A percentile compares a stretch with the other conserved stretches of the same genome.
These are phyloP conservation scores for Staurois parvus DNA, from an alignment of 2,797 vertebrate genomes.

Conservation along the genomic window DNA sequence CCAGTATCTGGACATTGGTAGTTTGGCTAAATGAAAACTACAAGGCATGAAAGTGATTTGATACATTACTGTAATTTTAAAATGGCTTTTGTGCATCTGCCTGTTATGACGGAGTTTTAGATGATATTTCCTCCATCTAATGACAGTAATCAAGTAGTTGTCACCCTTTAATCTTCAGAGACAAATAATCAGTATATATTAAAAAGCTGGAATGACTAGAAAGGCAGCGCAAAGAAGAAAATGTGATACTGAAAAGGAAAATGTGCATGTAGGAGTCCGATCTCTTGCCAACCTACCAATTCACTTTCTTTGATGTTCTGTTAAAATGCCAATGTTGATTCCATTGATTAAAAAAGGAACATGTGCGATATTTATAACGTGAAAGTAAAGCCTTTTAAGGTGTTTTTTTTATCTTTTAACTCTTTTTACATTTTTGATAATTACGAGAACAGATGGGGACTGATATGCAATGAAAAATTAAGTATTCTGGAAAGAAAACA, in stretches of 20 bases:
- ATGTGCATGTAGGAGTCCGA: neutral
- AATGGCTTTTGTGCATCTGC: constrained; percentile 62
- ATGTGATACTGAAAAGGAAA: constrained; percentile 9
- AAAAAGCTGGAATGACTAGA: constrained; percentile 29
- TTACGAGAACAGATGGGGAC: no score
- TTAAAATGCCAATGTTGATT: neutral
- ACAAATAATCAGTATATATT: constrained; percentile 32
- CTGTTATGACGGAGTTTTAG: constrained; percentile 62
- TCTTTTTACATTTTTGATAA: neutral
- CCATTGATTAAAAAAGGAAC: neutral
- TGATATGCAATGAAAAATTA: no score
- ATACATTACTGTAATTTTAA: constrained; percentile 65
- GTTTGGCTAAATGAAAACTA: constrained; percentile 62
- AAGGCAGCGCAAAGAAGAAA: neutral
- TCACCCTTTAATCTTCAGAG: constrained; percentile 43
- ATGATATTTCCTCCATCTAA: constrained; percentile 52
- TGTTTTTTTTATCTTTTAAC: no score
- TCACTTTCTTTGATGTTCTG: constrained; percentile 15
- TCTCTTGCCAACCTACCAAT: constrained; percentile 6
- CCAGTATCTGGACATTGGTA: constrained; percentile 7
- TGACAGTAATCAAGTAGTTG: constrained; percentile 44
- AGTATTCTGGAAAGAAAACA: no score
- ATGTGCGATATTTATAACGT: no score
- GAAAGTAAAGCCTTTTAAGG: no score
- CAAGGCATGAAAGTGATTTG: constrained; percentile 59